phyloP scores from a whole-genome alignment of 92 coral and sea anemone genomes.

The Ricordea florida region DNA sequence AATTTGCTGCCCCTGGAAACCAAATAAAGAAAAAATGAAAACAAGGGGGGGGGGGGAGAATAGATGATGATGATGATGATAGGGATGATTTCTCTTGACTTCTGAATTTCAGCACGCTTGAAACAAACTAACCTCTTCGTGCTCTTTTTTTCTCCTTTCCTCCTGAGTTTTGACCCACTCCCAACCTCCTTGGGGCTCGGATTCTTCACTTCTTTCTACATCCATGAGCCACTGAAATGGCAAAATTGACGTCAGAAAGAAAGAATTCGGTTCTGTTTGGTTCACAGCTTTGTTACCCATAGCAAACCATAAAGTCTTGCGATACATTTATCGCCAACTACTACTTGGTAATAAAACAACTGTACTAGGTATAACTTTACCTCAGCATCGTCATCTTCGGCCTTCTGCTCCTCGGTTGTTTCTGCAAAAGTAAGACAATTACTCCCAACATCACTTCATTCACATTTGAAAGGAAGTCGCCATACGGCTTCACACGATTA shows the following conservation, averaged over 20 bases:
- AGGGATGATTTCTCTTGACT: not conserved
- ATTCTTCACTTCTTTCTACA: constrained; percentile 64
- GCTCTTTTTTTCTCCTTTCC: constrained; percentile 74
- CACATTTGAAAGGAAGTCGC: no score
- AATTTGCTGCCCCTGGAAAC: no score
- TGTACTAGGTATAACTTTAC: constrained; percentile 13
- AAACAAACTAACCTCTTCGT: constrained; percentile 26
- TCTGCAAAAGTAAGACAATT: no score
- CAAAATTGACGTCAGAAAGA: no score
- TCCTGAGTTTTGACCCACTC: constrained; percentile 93
- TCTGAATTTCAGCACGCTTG: not conserved
- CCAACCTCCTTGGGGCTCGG: constrained; percentile 95
- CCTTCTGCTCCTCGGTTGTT: no score
- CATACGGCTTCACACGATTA: no score
- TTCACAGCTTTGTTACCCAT: not conserved
- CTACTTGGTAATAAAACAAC: not conserved
- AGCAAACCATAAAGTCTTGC: not conserved
- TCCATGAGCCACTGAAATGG: constrained; percentile 96
- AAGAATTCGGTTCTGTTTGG: not conserved
- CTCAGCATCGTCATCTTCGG: constrained; percentile 55
- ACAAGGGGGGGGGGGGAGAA: no score
- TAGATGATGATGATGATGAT: no score
- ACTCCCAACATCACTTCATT: no score
- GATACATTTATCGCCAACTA: not conserved
- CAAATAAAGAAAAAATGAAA: no score